Evolutionary conservation across 2,113 vertebrate species (phyloP), one percentile per base, ranked within the genome.

Genomic region (Spermophilus dauricus): DNA sequence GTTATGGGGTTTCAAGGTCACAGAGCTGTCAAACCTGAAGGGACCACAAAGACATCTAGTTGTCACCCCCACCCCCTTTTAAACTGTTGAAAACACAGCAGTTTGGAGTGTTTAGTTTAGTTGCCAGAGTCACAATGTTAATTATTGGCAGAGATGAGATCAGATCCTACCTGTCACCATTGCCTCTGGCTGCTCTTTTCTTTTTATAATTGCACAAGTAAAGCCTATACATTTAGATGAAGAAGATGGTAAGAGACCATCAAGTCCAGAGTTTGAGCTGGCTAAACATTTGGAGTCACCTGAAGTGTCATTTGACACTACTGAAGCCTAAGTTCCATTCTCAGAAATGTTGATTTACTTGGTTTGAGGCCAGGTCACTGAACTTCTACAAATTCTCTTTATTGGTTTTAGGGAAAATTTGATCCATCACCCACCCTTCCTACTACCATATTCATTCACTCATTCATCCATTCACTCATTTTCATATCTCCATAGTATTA

Each of bases 1-100:
- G 28, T 75, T 42, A 16, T 17, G 26, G n/a, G 22, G n/a, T 51
- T 80, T 94, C 53, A 92, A 88, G 72, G n/a, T 93, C 93, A 81
- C 48, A 88, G n/a, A 76, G 8, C 3, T 67, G 67, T 34, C 85
- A 83, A 48, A 56, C 32, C 32, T 9, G 48, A 77, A 78, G 22
- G 13, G 67, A 77, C 45, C 42, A 2, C 18, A 73, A 24, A 67
- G 2, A 4, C 39, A 5, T 73, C 81, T 72, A 63, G 32, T 45
- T 42, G 42, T 28, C n/a, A 61, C 8, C 34, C n/a, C 16, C 34
- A 8, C n/a, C 8, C 11, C 2, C 24, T 61, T 82, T 61, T 67
- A 56, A 69, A 78, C 56, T 37, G n/a, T 69, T 30, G 4, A 70
- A 24, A 26, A n/a, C 22, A 16, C 11, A 12, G 17, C 28, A 51